Percentiles rank a stretch among this genome's conserved stretches.
Conservation (phyloP, 2,113 vertebrate genomes). For the Diglossa brunneiventris region DNA sequence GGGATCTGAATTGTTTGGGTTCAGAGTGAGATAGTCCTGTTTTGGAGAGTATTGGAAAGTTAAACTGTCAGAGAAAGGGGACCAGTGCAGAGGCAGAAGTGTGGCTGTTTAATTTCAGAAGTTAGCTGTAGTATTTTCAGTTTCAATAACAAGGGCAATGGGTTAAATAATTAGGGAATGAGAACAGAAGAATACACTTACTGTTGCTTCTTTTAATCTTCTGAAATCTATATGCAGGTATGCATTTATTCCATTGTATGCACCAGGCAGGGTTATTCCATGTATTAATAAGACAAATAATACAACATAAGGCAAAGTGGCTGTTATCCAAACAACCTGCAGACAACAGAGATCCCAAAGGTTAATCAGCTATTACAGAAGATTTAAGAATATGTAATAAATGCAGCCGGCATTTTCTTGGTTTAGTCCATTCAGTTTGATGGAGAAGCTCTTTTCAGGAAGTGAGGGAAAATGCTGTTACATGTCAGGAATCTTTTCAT, state of each 20-base stretch:
- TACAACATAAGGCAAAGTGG: constrained; percentile 95
- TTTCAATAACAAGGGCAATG: neutral
- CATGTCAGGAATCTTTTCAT: fast-evolving
- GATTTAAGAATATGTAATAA: neutral
- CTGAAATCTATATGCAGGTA: constrained; percentile 93
- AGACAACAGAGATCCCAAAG: neutral
- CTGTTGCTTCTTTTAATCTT: constrained; percentile 89
- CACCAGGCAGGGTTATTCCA: constrained; percentile 90
- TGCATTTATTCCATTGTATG: constrained; percentile 88
- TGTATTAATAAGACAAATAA: constrained; percentile 92
- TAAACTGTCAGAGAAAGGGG: neutral
- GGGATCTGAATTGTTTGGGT: neutral
- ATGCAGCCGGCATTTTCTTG: neutral
- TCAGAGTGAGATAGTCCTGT: neutral
- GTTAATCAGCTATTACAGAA: neutral
- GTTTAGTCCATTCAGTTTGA: neutral
- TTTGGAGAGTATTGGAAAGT: neutral
- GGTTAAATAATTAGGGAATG: neutral
- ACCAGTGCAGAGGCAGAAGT: neutral
- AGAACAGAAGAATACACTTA: constrained; percentile 60
- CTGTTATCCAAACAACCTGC: constrained; percentile 98
- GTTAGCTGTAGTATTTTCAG: neutral
- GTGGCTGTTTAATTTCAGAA: neutral
- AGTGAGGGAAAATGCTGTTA: neutral
- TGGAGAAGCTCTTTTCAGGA: neutral